Base-by-base conservation (phyloP, 1,140 invertebrate species). In the Colletes gigas region DNA sequence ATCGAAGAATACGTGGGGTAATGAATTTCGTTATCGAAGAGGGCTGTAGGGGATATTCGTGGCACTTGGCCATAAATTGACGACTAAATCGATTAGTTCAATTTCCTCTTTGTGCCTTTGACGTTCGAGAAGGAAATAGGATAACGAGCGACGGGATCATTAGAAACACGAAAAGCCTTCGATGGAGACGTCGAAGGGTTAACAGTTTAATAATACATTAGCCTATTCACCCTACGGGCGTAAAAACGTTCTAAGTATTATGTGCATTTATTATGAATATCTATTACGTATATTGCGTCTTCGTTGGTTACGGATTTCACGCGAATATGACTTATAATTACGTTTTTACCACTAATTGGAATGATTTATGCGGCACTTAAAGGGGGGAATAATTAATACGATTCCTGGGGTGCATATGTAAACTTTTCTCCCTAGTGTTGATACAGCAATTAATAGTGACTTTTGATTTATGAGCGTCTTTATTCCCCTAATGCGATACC, bases 361-460 rank as follows among this genome's bases (percentile, higher is more conserved):
- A 77, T 68, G 47, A 85, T 81, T 81, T 85, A 80, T 19, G 67
- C 10, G 71, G 59, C 44, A 39, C 44, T 68, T 83, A 83, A 70
- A 44, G 39, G 52, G 30, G 55, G n/a, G 63, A 54, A 73, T 76
- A 85, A 83, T 81, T 82, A 85, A 57, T n/a, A 54, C 52, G 15
- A 3, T 12, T 55, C 21, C 54, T 21, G 12, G 69, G 71, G 60
- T 70, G 73, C 67, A 84, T 84, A 84, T 69, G 68, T 81, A 82
- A 82, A 71, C 69, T 63, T 84, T 72, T 80, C 76, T 60, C 68
- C 59, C 21, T 30, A 73, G 41, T 50, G 54, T 84, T 80, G 78
- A 75, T 80, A 69, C 10, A 70, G 57, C 66, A 85, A 84, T 84
- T 84, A 85, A 78, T 84, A 82, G 15, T 6, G 63, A 55, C 78